phyloP scores from a whole-genome alignment of 2,797 vertebrate species.

The Spinibarbus caldwelli region DNA sequence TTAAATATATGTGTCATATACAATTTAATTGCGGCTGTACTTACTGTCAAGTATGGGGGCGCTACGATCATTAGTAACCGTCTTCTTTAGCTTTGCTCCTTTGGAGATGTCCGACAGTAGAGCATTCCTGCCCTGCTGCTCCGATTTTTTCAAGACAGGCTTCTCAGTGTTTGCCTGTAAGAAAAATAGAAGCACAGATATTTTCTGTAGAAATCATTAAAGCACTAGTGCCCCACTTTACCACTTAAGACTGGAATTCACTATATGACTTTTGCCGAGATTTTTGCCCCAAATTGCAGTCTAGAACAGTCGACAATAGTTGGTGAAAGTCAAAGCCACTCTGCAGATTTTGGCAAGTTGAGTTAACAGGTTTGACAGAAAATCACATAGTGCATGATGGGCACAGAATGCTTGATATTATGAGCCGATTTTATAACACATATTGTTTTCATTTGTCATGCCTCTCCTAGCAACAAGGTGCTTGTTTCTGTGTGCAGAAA shows the following conservation, averaged over 20 bases:
- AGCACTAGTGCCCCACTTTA: slow-evolving; percentile 4
- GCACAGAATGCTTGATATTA: not conserved
- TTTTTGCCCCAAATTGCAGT: not conserved
- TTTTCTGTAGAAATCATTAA: not conserved
- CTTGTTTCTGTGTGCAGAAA: not conserved
- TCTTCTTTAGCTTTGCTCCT: slow-evolving; percentile 90
- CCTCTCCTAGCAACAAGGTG: not conserved
- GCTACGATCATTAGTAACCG: slow-evolving; percentile 95
- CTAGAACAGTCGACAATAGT: not conserved
- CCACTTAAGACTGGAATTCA: not conserved
- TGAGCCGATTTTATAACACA: not conserved
- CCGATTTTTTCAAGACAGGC: slow-evolving; percentile 80
- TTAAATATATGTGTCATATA: not conserved
- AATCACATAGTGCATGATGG: not conserved
- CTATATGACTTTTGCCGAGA: not conserved
- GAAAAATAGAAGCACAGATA: slow-evolving; percentile 32
- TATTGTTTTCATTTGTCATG: not conserved
- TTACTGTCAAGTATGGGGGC: slow-evolving; percentile 87
- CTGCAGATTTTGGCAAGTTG: not conserved
- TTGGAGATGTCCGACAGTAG: slow-evolving; percentile 90
- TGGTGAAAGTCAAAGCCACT: not conserved
- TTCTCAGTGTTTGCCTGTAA: slow-evolving; percentile 91
- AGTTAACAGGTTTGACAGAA: not conserved
- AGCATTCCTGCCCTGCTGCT: slow-evolving; percentile 86
- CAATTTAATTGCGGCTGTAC: slow-evolving; percentile 62